Base-by-base conservation (phyloP, 2,113 vertebrate species). In the Turnix velox region DNA sequence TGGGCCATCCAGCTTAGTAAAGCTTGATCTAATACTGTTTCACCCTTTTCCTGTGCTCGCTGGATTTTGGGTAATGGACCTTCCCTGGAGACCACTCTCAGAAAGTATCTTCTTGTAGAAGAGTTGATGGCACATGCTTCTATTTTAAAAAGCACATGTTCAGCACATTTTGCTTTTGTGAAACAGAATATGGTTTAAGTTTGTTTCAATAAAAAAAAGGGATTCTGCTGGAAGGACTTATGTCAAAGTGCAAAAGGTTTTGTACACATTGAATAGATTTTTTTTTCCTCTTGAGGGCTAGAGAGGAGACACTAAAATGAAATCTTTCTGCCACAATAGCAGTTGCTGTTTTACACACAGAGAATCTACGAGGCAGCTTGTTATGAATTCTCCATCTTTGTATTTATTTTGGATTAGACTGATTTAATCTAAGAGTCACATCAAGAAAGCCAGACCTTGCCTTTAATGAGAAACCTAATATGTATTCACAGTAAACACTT, bases 141-240 rank as follows among this genome's bases (percentile, higher is more conserved):
- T 96, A 72, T 96, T 97, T 96, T 96, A 92, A 95, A 97, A 97
- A 97, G 96, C 97, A 98, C 96, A 98, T 98, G 98, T 97, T 97
- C 97, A 96, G 97, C 98, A 98, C 96, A 97, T 98, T 98, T 97
- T 7, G 89, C 94, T 97, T 96, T 97, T 97, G 95, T 98, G 97
- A 97, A 98, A 98, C 67, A 95, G 96, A 98, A 98, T 97, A 98
- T 96, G 97, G 96, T 96, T 98, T 96, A 97, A 97, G 96, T 98
- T 97, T 97, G 90, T 96, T 97, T 97, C 95, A 96, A 81, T 94
- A 88, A 96, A 96, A 96, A 82, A 39, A 79, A 27, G 20, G 31
- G 91, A 90, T 95, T 97, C 94, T 94, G 92, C 95, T 97, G 96
- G 93, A 97, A 97, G 85, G 92, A 97, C 93, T 98, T 92, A 95